Conservation (phyloP, 2,888 invertebrate genomes). For the Drosophila robusta region DNA sequence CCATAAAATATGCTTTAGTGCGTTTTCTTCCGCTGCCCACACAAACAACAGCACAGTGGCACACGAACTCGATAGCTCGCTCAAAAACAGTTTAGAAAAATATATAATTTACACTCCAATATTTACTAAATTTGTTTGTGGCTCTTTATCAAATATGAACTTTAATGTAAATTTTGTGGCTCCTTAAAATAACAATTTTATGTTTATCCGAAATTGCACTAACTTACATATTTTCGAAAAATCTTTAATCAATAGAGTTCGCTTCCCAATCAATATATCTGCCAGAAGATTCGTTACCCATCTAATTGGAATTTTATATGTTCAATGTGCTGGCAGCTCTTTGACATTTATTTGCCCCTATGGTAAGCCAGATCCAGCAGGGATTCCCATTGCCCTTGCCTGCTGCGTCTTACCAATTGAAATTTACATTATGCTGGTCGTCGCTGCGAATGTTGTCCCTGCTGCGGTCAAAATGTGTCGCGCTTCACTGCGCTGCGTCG, state of each 20-base stretch:
- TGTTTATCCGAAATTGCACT: too few relatives aligned
- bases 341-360: conserved; percentile 32
- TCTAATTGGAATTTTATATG: conserved; percentile 45
- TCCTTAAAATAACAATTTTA: too few relatives aligned
- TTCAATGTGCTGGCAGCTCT: conserved; percentile 24
- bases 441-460: conserved; percentile 13
- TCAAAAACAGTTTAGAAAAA: not conserved
- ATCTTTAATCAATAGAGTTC: not conserved
- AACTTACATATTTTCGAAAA: not conserved
- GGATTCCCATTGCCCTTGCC: conserved; percentile 11
- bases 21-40: conserved; percentile 38
- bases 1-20: conserved; percentile 77
- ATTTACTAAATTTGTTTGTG: too few relatives aligned
- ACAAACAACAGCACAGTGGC: conserved; percentile 42
- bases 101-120: not conserved
- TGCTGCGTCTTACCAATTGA: conserved; percentile 22
- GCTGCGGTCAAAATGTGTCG: conserved; percentile 57
- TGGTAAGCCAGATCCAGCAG: conserved; percentile 19
- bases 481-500: conserved; percentile 27
- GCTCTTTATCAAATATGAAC: too few relatives aligned
- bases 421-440: conserved; percentile 53
- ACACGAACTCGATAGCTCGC: conserved; percentile 8
- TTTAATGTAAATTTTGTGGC: too few relatives aligned
- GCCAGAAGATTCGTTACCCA: not conserved
- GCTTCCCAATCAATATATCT: not conserved